Percentiles rank a stretch among this genome's conserved stretches.
Evolutionary conservation across 2,113 vertebrate genomes (phyloP).

Genomic region (Microcebus griseorufus): DNA sequence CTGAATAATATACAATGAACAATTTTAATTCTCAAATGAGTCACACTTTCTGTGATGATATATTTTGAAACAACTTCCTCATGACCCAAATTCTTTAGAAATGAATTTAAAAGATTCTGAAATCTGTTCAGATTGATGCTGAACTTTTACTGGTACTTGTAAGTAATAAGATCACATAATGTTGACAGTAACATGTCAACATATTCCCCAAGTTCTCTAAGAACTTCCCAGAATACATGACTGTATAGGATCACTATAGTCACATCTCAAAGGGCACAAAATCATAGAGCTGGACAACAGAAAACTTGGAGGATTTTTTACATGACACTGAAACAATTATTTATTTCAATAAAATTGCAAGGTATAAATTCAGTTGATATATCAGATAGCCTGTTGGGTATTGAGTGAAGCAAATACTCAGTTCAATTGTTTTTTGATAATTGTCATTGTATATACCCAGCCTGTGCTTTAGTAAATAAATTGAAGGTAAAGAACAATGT

Average conservation of each 20-base stretch:
- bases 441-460: background rate
- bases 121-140: background rate
- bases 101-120: conserved; percentile 27
- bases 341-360: background rate
- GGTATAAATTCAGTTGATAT: background rate
- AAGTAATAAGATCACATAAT: background rate
- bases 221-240: conserved; percentile 5
- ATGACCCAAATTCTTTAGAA: conserved; percentile 8
- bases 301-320: background rate
- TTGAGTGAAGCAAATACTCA: background rate
- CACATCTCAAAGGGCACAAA: background rate
- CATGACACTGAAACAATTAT: background rate
- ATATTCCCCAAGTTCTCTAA: background rate
- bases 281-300: background rate
- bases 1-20: conserved; percentile 18
- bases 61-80: conserved; percentile 44
- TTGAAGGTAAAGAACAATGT: background rate
- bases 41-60: conserved; percentile 41
- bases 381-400: background rate
- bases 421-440: background rate
- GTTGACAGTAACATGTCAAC: background rate
- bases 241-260: background rate
- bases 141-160: background rate
- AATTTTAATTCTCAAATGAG: conserved; percentile 46
- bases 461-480: background rate